These are phyloP conservation scores for Lethenteron camtschaticum DNA, from an alignment of 2,113 vertebrate species.

Conservation along the genomic window DNA sequence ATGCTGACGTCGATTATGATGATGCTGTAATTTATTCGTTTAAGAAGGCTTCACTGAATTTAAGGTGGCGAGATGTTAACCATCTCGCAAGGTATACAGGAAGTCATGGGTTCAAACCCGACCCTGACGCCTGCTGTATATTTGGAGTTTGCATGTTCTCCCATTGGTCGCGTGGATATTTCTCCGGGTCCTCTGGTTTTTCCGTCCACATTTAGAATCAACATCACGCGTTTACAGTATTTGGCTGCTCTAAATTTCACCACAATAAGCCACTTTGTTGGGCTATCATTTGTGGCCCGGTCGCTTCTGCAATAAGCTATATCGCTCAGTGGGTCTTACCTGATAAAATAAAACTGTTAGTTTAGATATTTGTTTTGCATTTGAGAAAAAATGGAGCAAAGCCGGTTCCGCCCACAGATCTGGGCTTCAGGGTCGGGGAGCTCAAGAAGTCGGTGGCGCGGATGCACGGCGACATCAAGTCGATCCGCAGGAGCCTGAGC, in stretches of 20 bases:
- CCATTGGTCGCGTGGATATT: too few species aligned
- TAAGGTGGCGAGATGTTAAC: too few species aligned
- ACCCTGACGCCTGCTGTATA: too few species aligned
- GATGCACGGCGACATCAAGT: slow-evolving; percentile 3
- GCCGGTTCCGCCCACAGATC: background rate
- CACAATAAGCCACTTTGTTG: background rate
- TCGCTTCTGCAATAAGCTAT: background rate
- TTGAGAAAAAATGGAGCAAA: background rate
- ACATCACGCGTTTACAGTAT: background rate
- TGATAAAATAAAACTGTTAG: background rate
- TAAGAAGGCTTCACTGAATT: too few species aligned
- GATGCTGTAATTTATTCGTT: too few species aligned
- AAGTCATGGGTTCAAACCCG: too few species aligned
- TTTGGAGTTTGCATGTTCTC: too few species aligned
- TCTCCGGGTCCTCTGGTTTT: too few species aligned
- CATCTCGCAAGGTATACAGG: too few species aligned
- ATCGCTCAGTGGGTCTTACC: background rate
- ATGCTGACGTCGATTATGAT: too few species aligned
- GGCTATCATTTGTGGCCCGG: background rate
- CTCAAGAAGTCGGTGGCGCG: background rate
- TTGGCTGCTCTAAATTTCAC: background rate
- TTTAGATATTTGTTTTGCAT: background rate
- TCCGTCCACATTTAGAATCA: too few species aligned
- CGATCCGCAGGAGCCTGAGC: background rate
- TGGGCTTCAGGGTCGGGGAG: slow-evolving; percentile 1